phyloP scores from a whole-genome alignment of 2,888 invertebrate genomes.

The Salpingus planirostris region DNA sequence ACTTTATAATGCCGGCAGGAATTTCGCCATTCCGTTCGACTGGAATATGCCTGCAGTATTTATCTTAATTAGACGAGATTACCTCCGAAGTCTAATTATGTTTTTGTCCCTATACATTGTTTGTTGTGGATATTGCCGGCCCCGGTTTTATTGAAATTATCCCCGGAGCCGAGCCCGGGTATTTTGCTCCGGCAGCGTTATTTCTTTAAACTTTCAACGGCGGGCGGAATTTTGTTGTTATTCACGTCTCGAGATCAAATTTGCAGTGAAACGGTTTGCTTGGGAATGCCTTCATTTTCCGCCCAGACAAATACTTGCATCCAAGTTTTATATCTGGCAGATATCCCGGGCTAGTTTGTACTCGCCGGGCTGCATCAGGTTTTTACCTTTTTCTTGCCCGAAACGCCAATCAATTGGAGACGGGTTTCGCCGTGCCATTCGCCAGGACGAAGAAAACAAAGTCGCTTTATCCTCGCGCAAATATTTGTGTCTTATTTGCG shows the following conservation, averaged over 20 bases:
- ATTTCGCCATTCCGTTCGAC: conserved; percentile 19
- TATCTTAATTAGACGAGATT: conserved; percentile 8
- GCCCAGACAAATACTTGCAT: conserved; percentile 32
- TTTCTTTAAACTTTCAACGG: conserved; percentile 13
- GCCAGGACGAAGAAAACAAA: conserved; percentile 10
- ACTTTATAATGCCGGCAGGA: conserved; percentile 19
- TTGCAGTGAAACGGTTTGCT: conserved; percentile 33
- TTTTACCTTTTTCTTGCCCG: neutral
- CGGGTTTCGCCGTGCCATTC: no score
- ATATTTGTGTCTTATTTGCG: no score
- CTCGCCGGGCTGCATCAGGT: no score
- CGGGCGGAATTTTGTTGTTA: conserved; percentile 21
- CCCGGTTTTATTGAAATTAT: no score
- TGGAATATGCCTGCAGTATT: no score
- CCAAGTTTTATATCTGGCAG: conserved; percentile 32
- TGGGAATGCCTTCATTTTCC: conserved; percentile 38
- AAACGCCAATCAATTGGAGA: no score
- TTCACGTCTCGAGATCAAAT: conserved; percentile 24
- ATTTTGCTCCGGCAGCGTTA: neutral
- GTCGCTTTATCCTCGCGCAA: no score
- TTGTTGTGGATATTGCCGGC: neutral
- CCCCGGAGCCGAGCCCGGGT: no score
- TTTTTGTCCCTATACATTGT: neutral
- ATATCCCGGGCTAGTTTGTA: conserved; percentile 20
- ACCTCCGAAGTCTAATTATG: no score